These are phyloP conservation scores for Zoanthus sansibaricus DNA, from an alignment of 92 coral and sea anemone genomes.

Conservation along the genomic window DNA sequence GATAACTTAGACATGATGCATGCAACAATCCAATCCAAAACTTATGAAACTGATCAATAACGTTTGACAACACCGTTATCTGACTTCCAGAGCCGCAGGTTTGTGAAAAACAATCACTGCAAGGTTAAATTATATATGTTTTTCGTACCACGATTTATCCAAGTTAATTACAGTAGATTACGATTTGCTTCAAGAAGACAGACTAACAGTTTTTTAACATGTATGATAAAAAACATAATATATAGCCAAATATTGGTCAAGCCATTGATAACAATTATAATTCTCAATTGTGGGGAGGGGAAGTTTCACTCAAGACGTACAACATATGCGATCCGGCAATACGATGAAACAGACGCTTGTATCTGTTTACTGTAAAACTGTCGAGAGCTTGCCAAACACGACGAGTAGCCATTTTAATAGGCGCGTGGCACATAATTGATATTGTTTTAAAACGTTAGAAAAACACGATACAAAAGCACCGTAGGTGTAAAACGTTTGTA, in stretches of 20 bases:
- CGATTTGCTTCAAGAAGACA: neutral
- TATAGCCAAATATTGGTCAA: neutral
- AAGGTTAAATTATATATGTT: neutral
- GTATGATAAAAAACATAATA: too few species aligned
- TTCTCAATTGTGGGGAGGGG: neutral
- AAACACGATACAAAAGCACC: neutral
- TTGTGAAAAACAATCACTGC: neutral
- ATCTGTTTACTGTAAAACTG: conserved; percentile 12
- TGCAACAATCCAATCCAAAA: neutral
- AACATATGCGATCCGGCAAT: conserved; percentile 4
- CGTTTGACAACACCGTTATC: neutral
- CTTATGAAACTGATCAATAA: neutral
- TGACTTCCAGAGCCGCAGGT: neutral
- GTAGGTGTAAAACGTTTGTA: neutral
- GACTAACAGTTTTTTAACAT: neutral
- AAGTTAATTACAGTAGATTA: neutral
- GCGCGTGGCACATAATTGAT: conserved; percentile 18
- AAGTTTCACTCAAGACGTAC: neutral
- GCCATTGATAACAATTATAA: conserved; percentile 6
- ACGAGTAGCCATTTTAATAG: neutral
- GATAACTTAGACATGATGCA: neutral
- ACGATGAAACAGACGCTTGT: neutral
- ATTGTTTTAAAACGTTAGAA: neutral
- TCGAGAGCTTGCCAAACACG: neutral
- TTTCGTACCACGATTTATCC: neutral